Percentiles rank a stretch among this genome's conserved stretches.
Evolutionary conservation across 1,140 invertebrate species (phyloP).

Genomic region (Procambarus virginalis): DNA sequence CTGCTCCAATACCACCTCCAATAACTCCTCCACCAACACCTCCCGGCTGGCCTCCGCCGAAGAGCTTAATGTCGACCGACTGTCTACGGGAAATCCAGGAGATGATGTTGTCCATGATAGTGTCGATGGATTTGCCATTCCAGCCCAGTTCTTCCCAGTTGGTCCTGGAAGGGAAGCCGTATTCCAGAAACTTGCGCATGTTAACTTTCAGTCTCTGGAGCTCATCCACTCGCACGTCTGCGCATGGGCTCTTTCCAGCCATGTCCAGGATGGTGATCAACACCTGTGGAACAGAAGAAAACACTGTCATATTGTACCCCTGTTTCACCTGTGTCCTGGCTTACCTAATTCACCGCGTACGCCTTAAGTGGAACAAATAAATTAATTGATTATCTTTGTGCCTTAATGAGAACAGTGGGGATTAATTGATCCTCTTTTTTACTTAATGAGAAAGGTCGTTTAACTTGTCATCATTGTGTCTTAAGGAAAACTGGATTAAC

Average conservation of each 20-base stretch:
- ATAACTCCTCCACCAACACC: background rate
- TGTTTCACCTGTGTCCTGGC: too few species aligned
- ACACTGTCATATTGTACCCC: too few species aligned
- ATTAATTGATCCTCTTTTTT: too few species aligned
- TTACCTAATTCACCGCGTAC: too few species aligned
- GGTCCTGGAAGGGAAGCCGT: constrained; percentile 63
- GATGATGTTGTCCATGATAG: constrained; percentile 65
- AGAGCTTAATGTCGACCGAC: background rate
- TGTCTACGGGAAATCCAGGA: constrained; percentile 59
- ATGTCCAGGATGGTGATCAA: constrained; percentile 68
- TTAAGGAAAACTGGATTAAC: too few species aligned
- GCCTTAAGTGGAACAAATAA: too few species aligned
- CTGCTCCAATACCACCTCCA: background rate
- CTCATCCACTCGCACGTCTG: constrained; percentile 67
- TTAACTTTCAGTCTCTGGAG: constrained; percentile 67
- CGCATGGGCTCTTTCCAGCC: constrained; percentile 68
- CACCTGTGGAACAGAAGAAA: constrained; percentile 39
- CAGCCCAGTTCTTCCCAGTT: constrained; percentile 68
- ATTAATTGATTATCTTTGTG: too few species aligned
- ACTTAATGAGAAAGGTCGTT: too few species aligned
- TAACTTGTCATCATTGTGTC: too few species aligned
- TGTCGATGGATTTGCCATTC: constrained; percentile 65
- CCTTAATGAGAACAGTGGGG: too few species aligned
- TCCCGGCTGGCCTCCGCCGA: background rate
- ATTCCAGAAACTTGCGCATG: constrained; percentile 68